phyloP scores from a whole-genome alignment of 2,888 invertebrate genomes.

The Drosophila fulvimacula region DNA sequence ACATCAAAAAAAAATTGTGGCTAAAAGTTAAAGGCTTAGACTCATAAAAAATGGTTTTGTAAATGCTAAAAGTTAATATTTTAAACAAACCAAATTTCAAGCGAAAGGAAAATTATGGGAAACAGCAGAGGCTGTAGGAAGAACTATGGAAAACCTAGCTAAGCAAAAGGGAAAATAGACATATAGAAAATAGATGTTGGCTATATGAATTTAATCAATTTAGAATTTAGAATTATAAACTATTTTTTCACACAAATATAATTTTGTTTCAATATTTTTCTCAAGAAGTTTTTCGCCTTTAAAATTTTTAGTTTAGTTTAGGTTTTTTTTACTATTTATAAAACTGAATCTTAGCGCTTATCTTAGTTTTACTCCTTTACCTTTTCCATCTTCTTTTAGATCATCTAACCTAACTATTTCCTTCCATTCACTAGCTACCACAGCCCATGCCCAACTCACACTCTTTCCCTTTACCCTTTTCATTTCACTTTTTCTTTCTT shows the following conservation, averaged over 20 bases:
- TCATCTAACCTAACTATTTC: neutral
- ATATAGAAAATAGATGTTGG: no score
- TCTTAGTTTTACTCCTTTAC: neutral
- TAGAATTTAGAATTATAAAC: no score
- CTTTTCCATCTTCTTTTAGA: no score
- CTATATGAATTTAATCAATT: no score
- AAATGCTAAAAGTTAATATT: conserved; percentile 27
- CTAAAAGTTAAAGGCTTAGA: conserved; percentile 47
- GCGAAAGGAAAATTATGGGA: conserved; percentile 7
- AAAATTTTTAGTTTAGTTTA: no score
- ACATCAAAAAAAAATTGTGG: conserved; percentile 36
- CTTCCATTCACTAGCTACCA: conserved; percentile 7
- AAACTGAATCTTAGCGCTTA: neutral
- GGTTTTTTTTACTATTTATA: neutral
- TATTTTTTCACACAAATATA: no score
- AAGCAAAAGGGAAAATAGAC: neutral
- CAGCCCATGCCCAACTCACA: conserved; percentile 1
- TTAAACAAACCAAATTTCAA: conserved; percentile 20
- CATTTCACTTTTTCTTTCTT: conserved; percentile 1
- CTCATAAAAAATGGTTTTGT: conserved; percentile 22
- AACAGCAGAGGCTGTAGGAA: neutral
- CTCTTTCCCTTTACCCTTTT: neutral
- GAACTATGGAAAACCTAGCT: neutral
- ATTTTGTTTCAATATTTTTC: no score
- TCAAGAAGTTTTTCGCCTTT: no score